Percentiles rank a stretch among this genome's conserved stretches.
These are phyloP conservation scores for Ruditapes philippinarum DNA, from an alignment of 1,140 invertebrate genomes.

Conservation along the genomic window DNA sequence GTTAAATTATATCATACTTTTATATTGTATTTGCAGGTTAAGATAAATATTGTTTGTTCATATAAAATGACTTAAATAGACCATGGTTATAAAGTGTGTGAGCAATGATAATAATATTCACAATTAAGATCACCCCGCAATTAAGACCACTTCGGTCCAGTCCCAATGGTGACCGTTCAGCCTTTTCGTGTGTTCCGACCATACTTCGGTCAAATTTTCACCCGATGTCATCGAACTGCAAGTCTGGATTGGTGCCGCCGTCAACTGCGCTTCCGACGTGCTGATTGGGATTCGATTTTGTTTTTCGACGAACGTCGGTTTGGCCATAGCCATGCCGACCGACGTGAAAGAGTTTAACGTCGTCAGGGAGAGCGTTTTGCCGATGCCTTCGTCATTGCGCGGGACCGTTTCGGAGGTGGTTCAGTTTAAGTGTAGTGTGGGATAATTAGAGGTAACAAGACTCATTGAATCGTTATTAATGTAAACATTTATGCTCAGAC, in stretches of 20 bases:
- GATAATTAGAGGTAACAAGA: not conserved
- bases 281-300: not conserved
- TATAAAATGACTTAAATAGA: no score
- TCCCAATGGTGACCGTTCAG: not conserved
- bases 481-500: slow-evolving; percentile 5
- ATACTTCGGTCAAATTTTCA: not conserved
- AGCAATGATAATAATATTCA: no score
- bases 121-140: no score
- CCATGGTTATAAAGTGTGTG: no score
- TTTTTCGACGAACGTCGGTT: not conserved
- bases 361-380: slow-evolving; percentile 51
- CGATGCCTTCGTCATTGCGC: not conserved
- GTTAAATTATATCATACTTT: no score
- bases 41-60: no score
- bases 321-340: slow-evolving; percentile 17
- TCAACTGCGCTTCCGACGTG: not conserved
- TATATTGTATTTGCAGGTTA: no score
- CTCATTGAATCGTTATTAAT: not conserved
- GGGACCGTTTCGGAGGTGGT: not conserved
- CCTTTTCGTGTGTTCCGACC: not conserved
- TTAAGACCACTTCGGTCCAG: no score
- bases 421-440: slow-evolving; percentile 6
- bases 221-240: not conserved
- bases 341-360: no score
- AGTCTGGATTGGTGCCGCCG: not conserved